These are phyloP conservation scores for Tetragonula clypearis DNA, from an alignment of 1,140 invertebrate species.

Conservation along the genomic window DNA sequence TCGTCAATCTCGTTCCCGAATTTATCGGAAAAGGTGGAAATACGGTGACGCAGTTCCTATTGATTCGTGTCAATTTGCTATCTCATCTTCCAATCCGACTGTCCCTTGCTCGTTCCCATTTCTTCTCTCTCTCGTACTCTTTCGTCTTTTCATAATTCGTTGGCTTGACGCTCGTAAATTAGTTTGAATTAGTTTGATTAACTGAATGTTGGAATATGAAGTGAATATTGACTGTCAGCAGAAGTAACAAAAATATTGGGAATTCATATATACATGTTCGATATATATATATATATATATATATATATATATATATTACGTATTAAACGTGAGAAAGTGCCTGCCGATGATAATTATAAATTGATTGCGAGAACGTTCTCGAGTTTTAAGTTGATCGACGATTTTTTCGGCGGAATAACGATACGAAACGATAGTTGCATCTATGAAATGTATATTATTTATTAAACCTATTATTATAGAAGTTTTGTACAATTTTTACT, in stretches of 20 bases:
- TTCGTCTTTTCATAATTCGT: background rate
- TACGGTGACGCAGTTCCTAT: slow-evolving; percentile 20
- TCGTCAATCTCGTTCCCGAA: background rate
- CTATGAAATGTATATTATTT: too few relatives aligned
- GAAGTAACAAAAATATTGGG: too few relatives aligned
- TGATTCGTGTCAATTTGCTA: slow-evolving; percentile 5
- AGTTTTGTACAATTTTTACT: background rate
- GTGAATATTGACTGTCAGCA: background rate
- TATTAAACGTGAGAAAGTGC: background rate
- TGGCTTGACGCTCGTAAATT: too few relatives aligned
- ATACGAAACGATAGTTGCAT: background rate
- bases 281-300: too few relatives aligned
- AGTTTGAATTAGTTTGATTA: too few relatives aligned
- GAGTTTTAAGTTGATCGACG: background rate
- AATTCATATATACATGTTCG: too few relatives aligned
- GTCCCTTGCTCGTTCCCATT: background rate
- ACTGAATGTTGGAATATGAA: background rate
- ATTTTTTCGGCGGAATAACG: too few relatives aligned
- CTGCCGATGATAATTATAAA: background rate
- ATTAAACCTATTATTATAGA: too few relatives aligned
- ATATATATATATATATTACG: too few relatives aligned
- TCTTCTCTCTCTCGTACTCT: background rate
- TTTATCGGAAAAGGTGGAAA: background rate
- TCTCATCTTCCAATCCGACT: background rate
- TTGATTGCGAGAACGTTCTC: background rate